These are phyloP conservation scores for Candidula unifasciata DNA, from an alignment of 2,888 invertebrate genomes.

Conservation along the genomic window DNA sequence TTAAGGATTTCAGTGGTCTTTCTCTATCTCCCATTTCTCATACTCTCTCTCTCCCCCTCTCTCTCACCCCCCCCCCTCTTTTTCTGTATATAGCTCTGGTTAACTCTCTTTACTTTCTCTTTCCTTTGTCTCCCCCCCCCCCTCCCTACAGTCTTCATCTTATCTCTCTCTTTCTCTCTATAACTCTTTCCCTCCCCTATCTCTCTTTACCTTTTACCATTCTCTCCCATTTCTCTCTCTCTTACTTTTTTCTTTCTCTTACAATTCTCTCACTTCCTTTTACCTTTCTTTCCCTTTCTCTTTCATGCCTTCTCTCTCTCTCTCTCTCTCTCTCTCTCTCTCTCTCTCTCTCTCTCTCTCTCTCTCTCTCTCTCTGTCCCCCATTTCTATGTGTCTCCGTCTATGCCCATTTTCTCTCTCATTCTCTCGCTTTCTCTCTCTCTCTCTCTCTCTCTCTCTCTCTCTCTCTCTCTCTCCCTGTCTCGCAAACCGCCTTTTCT, in stretches of 20 bases:
- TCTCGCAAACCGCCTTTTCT: too few relatives aligned
- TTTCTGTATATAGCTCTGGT: too few relatives aligned
- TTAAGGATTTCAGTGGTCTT: too few relatives aligned
- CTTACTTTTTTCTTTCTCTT: background rate
- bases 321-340: background rate
- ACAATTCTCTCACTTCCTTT: background rate
- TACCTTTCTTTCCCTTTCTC: background rate
- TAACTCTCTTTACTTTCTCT: background rate
- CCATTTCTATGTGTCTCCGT: background rate
- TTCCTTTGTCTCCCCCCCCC: background rate
- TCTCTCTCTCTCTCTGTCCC: background rate
- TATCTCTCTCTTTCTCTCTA: background rate
- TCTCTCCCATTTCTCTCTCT: background rate
- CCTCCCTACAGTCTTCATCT: background rate
- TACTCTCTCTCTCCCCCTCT: too few relatives aligned
- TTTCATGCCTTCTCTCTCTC: background rate
- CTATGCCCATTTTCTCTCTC: too few relatives aligned
- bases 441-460: too few relatives aligned
- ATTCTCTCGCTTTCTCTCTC: too few relatives aligned
- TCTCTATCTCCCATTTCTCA: too few relatives aligned
- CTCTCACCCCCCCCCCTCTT: too few relatives aligned
- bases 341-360: background rate
- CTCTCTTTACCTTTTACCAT: background rate
- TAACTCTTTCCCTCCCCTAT: background rate
- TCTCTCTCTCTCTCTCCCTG: too few relatives aligned